These are phyloP conservation scores for Uria lomvia DNA, from an alignment of 2,113 vertebrate genomes.

Conservation along the genomic window DNA sequence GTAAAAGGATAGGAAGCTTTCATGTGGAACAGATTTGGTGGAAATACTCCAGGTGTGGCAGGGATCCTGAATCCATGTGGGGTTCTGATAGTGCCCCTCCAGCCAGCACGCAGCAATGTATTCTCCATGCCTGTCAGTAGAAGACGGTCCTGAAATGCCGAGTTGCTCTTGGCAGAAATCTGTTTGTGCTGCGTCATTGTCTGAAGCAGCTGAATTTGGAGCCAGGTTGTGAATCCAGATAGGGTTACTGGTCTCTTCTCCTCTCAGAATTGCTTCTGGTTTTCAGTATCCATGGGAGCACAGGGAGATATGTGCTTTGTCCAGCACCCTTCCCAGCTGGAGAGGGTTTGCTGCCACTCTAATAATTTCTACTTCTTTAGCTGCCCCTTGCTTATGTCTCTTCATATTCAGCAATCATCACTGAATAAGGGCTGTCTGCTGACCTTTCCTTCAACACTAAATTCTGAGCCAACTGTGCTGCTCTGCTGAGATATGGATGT, in stretches of 20 bases:
- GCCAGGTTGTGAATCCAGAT: background rate
- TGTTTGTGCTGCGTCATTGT: background rate
- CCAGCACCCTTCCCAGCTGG: background rate
- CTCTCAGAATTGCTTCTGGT: background rate
- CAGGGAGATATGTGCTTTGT: background rate
- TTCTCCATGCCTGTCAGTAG: background rate
- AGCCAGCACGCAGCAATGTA: background rate
- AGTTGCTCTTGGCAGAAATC: background rate
- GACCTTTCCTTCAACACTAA: background rate
- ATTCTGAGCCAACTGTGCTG: background rate
- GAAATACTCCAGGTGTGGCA: background rate
- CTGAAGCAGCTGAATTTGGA: background rate
- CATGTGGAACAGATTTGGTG: background rate
- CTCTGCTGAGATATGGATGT: conserved; percentile 1
- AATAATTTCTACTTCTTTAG: background rate
- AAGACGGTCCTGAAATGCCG: background rate
- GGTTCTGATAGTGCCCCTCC: background rate
- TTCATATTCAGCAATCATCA: background rate
- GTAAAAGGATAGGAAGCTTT: background rate
- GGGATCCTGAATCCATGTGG: background rate
- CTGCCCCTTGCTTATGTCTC: background rate
- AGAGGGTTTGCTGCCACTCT: background rate
- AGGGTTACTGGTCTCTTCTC: background rate
- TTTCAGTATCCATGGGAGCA: background rate
- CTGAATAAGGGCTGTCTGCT: background rate